Conservation (phyloP, 2,888 invertebrate species). For the Hydropsyche betteni region DNA sequence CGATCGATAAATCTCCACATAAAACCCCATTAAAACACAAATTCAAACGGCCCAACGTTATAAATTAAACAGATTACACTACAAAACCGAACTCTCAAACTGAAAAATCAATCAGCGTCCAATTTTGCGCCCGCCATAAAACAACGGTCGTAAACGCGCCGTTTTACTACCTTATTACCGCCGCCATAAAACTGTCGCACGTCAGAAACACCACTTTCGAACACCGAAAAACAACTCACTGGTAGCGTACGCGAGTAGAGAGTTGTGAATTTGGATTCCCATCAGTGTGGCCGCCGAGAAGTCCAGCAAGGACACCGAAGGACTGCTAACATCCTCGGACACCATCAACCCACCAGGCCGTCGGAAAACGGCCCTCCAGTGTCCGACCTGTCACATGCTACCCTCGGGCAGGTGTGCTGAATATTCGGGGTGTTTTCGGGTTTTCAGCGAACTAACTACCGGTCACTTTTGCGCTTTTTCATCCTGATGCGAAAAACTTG, state of each 20-base stretch:
- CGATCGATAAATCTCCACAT: not conserved
- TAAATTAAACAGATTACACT: not conserved
- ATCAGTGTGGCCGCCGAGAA: constrained; percentile 45
- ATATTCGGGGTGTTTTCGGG: not conserved
- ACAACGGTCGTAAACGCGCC: constrained; percentile 6
- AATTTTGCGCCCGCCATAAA: constrained; percentile 19
- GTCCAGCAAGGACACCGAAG: constrained; percentile 40
- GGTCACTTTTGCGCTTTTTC: constrained; percentile 17
- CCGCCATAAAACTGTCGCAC: constrained; percentile 1
- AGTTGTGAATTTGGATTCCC: constrained; percentile 50
- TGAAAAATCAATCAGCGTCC: constrained; percentile 13
- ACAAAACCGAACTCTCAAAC: not conserved
- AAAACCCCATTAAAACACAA: too few relatives aligned
- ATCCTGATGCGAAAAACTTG: not conserved
- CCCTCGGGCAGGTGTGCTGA: not conserved
- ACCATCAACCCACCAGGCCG: constrained; percentile 45
- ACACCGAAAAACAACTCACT: constrained; percentile 40
- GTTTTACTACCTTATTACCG: constrained; percentile 20
- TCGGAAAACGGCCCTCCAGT: constrained; percentile 5
- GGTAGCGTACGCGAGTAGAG: constrained; percentile 46
- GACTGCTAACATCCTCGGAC: constrained; percentile 46
- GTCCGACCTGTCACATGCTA: not conserved
- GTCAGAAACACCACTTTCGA: not conserved
- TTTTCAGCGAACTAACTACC: not conserved
- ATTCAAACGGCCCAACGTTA: too few relatives aligned